Evolutionary conservation across 2,113 vertebrate genomes (phyloP).

Genomic region (Carassius auratus): DNA sequence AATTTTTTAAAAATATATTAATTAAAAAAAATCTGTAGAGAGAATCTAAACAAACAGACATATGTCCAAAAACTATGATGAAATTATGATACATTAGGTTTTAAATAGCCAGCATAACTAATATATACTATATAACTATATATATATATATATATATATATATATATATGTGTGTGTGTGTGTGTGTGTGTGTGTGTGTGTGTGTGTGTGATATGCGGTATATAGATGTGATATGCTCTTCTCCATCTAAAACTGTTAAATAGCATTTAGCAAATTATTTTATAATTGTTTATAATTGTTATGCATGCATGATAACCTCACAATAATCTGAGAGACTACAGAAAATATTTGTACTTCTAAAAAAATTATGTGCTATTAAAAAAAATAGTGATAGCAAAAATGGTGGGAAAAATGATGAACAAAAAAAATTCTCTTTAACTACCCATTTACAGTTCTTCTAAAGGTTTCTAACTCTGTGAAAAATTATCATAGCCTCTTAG

Average conservation of each 20-base stretch:
- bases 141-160: too few species aligned
- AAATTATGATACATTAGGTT: neutral
- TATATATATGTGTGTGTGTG: too few species aligned
- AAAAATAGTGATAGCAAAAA: neutral
- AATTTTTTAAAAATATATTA: too few species aligned
- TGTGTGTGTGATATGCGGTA: too few species aligned
- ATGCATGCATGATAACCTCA: neutral
- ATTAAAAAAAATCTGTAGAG: too few species aligned
- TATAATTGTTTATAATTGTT: constrained; percentile 2
- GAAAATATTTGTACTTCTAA: neutral
- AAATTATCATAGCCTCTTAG: neutral
- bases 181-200: too few species aligned
- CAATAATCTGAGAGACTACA: neutral
- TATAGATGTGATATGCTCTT: too few species aligned
- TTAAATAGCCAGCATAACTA: neutral
- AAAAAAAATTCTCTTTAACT: neutral
- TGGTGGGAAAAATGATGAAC: neutral
- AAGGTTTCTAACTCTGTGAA: constrained; percentile 14
- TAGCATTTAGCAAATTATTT: neutral
- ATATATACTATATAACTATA: too few species aligned
- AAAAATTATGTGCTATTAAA: neutral
- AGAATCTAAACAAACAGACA: too few species aligned
- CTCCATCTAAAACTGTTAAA: neutral
- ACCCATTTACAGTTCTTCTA: neutral
- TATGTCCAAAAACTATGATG: neutral